Conservation (phyloP, 2,797 vertebrate species). For the Triplophysa bombifrons region DNA sequence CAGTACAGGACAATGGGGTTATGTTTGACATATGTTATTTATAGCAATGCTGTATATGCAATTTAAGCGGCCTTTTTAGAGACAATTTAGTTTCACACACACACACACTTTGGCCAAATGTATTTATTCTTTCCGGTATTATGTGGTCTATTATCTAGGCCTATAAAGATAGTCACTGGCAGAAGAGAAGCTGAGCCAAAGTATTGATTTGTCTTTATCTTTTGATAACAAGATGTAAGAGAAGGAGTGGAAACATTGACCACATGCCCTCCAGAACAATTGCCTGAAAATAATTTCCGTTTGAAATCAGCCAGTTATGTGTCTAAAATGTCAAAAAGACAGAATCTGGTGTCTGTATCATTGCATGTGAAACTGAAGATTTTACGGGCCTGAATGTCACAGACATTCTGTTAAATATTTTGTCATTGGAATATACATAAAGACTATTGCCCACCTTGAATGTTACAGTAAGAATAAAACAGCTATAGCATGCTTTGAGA, state of each 20-base stretch:
- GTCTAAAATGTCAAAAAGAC: constrained; percentile 12
- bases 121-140: neutral
- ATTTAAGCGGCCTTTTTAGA: no score
- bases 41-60: no score
- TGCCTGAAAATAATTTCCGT: constrained; percentile 46
- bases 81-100: neutral
- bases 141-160: neutral
- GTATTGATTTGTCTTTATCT: constrained; percentile 30
- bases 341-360: neutral
- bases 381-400: no score
- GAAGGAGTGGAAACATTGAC: constrained; percentile 20
- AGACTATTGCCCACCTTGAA: no score
- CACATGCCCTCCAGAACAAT: constrained; percentile 5
- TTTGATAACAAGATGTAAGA: constrained; percentile 17
- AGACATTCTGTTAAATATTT: no score
- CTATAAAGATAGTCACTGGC: constrained; percentile 15
- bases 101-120: neutral
- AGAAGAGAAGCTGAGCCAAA: neutral
- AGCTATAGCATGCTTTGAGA: no score
- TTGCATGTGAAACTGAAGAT: neutral
- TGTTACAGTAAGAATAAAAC: no score
- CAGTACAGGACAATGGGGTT: no score
- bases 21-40: no score
- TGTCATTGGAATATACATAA: no score
- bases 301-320: constrained; percentile 39